These are phyloP conservation scores for Mycteria americana DNA, from an alignment of 2,797 vertebrate species.

Conservation along the genomic window DNA sequence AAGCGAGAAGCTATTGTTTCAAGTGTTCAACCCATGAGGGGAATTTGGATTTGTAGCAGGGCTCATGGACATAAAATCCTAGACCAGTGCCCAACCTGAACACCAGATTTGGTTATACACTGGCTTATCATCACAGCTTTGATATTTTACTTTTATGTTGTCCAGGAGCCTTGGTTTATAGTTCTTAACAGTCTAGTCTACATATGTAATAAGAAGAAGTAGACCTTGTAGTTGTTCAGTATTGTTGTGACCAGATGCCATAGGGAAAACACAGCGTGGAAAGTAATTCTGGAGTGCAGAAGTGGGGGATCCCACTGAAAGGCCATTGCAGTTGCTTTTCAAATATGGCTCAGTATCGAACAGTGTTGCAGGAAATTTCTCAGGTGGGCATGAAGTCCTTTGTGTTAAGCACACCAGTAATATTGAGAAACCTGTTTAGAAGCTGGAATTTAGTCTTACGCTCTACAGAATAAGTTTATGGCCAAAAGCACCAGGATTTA, in stretches of 20 bases:
- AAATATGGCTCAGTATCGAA: background rate
- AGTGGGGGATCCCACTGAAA: background rate
- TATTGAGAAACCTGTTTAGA: background rate
- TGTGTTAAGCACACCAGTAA: background rate
- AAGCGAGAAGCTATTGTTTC: background rate
- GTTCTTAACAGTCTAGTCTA: background rate
- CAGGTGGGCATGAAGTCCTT: background rate
- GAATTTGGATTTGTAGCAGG: background rate
- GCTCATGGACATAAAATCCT: background rate
- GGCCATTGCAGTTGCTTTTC: background rate
- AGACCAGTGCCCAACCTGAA: background rate
- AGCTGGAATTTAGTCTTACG: background rate
- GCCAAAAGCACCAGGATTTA: background rate
- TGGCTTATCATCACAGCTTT: background rate
- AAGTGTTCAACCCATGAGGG: background rate
- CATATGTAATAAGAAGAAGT: background rate
- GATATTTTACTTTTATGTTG: background rate
- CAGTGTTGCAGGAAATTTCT: background rate
- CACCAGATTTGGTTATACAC: background rate
- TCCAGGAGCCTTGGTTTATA: background rate
- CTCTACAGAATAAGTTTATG: background rate
- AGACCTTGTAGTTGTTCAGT: background rate
- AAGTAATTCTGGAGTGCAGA: background rate
- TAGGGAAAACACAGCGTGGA: background rate
- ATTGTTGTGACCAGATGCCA: background rate